Evolutionary conservation across 1,140 invertebrate genomes (phyloP).

Genomic region (Trichogramma pretiosum): DNA sequence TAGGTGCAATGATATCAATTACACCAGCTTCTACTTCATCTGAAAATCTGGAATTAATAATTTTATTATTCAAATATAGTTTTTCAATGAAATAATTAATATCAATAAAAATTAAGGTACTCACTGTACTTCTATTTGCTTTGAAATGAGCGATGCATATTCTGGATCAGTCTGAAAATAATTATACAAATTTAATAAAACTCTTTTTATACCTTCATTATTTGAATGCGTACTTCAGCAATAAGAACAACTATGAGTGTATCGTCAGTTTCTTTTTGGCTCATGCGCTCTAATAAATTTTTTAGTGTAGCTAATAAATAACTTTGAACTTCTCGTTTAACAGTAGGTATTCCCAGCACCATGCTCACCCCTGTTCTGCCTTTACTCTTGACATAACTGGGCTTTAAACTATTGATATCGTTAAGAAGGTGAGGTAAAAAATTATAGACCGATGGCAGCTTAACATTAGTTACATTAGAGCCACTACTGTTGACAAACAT

Average conservation of each 20-base stretch:
- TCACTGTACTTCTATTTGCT: constrained; percentile 68
- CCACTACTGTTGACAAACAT: constrained; percentile 35
- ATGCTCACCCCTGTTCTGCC: constrained; percentile 67
- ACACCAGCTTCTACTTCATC: constrained; percentile 69
- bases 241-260: constrained; percentile 84
- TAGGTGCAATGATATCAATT: constrained; percentile 82
- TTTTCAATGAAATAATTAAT: constrained; percentile 1
- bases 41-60: constrained; percentile 55
- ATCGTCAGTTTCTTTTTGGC: constrained; percentile 64
- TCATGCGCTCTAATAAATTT: constrained; percentile 77
- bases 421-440: constrained; percentile 82
- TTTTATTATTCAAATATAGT: not conserved
- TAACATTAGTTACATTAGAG: constrained; percentile 38
- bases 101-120: constrained; percentile 28
- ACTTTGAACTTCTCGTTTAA: constrained; percentile 77
- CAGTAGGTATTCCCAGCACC: constrained; percentile 82
- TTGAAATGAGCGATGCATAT: constrained; percentile 61
- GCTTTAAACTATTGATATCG: constrained; percentile 65
- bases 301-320: constrained; percentile 83
- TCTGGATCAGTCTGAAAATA: constrained; percentile 56
- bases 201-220: not conserved
- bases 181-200: constrained; percentile 2
- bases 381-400: constrained; percentile 68
- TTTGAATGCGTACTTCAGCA: constrained; percentile 58
- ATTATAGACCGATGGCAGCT: constrained; percentile 70